These are phyloP conservation scores for Asbolus verrucosus DNA, from an alignment of 1,140 invertebrate species.

Conservation along the genomic window DNA sequence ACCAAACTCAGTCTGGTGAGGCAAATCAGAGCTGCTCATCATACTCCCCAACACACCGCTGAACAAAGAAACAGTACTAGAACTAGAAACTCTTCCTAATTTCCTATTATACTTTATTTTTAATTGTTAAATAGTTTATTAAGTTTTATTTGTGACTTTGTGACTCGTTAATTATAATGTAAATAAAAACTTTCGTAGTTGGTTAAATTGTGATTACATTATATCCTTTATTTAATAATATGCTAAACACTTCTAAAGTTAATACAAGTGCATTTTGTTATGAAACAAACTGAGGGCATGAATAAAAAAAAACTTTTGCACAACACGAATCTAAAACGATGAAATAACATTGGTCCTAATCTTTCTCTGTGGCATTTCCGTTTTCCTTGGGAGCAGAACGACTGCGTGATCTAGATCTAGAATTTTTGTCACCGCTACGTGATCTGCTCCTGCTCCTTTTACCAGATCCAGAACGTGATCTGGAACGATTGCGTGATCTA, in stretches of 20 bases:
- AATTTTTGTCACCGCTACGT: constrained; percentile 56
- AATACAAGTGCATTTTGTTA: constrained; percentile 34
- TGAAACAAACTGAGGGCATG: constrained; percentile 3
- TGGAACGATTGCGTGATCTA: constrained; percentile 62
- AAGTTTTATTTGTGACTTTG: constrained; percentile 9
- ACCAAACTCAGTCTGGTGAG: constrained; percentile 55
- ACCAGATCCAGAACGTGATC: constrained; percentile 60
- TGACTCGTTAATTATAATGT: constrained; percentile 9
- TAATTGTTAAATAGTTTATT: constrained; percentile 34
- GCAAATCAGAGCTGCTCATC: too few relatives aligned
- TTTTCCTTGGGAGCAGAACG: constrained; percentile 57
- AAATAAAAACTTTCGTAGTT: background rate
- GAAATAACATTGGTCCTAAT: constrained; percentile 39
- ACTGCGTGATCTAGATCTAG: constrained; percentile 57
- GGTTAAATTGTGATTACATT: constrained; percentile 15
- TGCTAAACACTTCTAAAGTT: constrained; percentile 18
- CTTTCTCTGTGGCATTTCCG: constrained; percentile 43
- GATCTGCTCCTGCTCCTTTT: constrained; percentile 62
- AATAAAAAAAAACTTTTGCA: constrained; percentile 6
- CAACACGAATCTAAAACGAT: constrained; percentile 11
- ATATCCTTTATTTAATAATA: constrained; percentile 14
- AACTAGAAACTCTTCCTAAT: too few relatives aligned
- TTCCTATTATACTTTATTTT: too few relatives aligned
- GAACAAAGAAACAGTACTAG: too few relatives aligned
- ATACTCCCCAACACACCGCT: too few relatives aligned